These are phyloP conservation scores for Lichenostomus cassidix DNA, from an alignment of 2,113 vertebrate genomes.

Conservation along the genomic window DNA sequence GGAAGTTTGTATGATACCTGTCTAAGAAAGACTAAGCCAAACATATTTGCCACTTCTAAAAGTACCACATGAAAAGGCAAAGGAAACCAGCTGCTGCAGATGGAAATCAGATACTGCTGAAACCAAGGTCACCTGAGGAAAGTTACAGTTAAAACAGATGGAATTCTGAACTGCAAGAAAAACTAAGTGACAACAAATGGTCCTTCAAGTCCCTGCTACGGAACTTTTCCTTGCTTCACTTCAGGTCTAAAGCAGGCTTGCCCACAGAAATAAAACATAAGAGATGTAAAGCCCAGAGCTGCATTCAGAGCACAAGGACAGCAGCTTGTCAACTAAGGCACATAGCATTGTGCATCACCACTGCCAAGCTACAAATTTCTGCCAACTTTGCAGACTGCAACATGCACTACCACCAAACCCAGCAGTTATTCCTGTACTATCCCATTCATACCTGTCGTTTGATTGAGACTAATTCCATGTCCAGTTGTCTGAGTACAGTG, in stretches of 20 bases:
- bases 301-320: neutral
- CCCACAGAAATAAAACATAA: neutral
- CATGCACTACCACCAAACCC: neutral
- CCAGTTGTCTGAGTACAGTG: conserved; percentile 89
- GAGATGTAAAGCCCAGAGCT: neutral
- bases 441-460: conserved; percentile 86
- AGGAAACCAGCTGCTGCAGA: neutral
- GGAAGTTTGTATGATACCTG: neutral
- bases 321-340: neutral
- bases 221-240: neutral
- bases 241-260: neutral
- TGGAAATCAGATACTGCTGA: neutral
- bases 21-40: neutral
- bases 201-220: neutral
- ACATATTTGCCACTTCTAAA: neutral
- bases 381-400: neutral
- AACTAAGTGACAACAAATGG: neutral
- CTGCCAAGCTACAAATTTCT: neutral
- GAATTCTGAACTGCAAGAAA: neutral
- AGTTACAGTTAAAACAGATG: neutral
- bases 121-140: neutral
- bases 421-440: neutral
- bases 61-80: neutral
- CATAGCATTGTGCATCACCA: neutral
- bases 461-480: conserved; percentile 91